Conservation (phyloP, 2,888 invertebrate species). For the Scaptodrosophila latifasciaeformis region DNA sequence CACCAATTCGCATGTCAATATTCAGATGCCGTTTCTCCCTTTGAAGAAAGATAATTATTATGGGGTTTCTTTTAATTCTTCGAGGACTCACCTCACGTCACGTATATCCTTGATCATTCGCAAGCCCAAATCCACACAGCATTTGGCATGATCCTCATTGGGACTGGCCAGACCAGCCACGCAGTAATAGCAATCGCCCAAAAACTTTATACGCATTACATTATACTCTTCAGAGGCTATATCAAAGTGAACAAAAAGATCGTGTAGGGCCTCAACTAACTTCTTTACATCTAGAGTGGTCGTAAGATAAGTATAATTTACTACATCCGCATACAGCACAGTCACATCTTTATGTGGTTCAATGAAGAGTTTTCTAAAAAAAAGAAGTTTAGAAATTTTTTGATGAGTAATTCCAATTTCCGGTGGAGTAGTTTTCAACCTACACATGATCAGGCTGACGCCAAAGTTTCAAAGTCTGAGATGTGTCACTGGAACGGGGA, state of each 20-base stretch:
- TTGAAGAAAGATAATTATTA: constrained; percentile 10
- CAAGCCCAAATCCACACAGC: constrained; percentile 92
- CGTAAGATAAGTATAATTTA: constrained; percentile 88
- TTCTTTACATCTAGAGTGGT: constrained; percentile 86
- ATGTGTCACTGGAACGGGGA: constrained; percentile 32
- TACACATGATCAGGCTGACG: constrained; percentile 73
- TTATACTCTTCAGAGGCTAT: constrained; percentile 89
- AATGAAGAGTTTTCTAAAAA: constrained; percentile 86
- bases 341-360: constrained; percentile 92
- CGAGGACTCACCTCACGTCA: constrained; percentile 79
- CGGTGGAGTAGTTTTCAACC: constrained; percentile 20
- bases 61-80: neutral
- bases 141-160: constrained; percentile 88
- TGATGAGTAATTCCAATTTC: neutral
- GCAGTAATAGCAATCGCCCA: constrained; percentile 96
- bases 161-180: constrained; percentile 90
- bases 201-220: constrained; percentile 90
- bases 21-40: constrained; percentile 86
- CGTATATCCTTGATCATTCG: constrained; percentile 94
- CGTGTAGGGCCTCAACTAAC: constrained; percentile 90
- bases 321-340: constrained; percentile 94
- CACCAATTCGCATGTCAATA: constrained; percentile 97
- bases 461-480: constrained; percentile 64
- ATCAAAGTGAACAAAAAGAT: constrained; percentile 93
- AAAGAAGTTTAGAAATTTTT: neutral